Conservation (phyloP, 2,113 vertebrate genomes). For the Microcebus ravelobensis region DNA sequence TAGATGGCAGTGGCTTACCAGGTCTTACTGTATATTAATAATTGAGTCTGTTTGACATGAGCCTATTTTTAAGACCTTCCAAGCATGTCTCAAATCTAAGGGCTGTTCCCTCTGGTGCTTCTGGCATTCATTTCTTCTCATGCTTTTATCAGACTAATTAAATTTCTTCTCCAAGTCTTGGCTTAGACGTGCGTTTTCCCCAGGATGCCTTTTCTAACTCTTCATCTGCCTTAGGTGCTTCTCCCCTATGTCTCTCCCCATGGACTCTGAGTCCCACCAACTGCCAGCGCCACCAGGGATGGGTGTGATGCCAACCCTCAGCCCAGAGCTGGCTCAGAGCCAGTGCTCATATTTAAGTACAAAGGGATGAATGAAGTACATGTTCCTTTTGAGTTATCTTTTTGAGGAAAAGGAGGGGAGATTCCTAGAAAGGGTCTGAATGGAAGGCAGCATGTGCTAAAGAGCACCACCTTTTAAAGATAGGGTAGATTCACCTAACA, state of each 20-base stretch:
- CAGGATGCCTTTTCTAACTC: not conserved
- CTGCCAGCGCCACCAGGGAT: not conserved
- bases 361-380: not conserved
- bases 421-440: not conserved
- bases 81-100: not conserved
- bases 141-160: not conserved
- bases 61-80: not conserved
- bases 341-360: not conserved
- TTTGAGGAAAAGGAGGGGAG: not conserved
- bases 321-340: not conserved
- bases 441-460: not conserved
- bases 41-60: not conserved
- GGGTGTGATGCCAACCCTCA: not conserved
- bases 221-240: not conserved
- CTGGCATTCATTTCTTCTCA: not conserved
- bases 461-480: not conserved
- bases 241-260: not conserved
- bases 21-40: not conserved
- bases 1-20: not conserved
- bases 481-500: not conserved
- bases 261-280: not conserved
- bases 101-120: not conserved
- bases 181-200: not conserved
- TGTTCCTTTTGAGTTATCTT: not conserved
- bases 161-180: not conserved